phyloP scores from a whole-genome alignment of 2,888 invertebrate genomes.

The Netelia inedita region DNA sequence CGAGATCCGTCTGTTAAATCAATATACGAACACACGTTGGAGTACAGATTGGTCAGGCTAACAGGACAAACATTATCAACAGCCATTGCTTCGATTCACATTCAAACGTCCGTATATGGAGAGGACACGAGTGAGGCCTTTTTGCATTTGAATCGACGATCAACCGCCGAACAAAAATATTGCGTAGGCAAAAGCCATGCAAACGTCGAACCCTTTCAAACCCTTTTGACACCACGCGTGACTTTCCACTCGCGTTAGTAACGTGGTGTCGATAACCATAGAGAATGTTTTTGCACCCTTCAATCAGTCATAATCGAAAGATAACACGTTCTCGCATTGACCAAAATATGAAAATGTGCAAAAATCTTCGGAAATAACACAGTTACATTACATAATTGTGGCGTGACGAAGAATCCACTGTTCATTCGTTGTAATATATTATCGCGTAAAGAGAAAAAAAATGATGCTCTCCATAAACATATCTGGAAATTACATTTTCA shows the following conservation, averaged over 20 bases:
- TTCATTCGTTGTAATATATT: too few species aligned
- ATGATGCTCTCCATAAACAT: too few species aligned
- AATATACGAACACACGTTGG: constrained; percentile 32
- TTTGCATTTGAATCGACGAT: constrained; percentile 75
- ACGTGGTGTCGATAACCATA: not conserved
- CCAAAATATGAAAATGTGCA: constrained; percentile 9
- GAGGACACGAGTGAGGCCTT: constrained; percentile 51
- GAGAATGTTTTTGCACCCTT: too few species aligned
- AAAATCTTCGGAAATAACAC: not conserved
- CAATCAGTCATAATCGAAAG: constrained; percentile 6
- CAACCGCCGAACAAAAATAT: constrained; percentile 64
- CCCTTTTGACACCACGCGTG: not conserved
- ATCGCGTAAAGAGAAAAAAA: too few species aligned
- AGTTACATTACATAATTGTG: not conserved
- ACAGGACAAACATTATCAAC: constrained; percentile 79
- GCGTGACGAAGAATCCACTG: too few species aligned
- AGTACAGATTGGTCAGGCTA: constrained; percentile 72
- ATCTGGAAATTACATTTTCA: too few species aligned
- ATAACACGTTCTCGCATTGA: constrained; percentile 18
- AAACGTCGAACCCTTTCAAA: constrained; percentile 38
- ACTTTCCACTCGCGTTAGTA: not conserved
- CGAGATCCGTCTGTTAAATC: constrained; percentile 47
- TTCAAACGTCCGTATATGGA: constrained; percentile 48
- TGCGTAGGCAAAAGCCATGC: constrained; percentile 70
- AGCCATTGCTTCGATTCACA: constrained; percentile 81